These are phyloP conservation scores for Hirtodrosophila histrioides DNA, from an alignment of 2,888 invertebrate species.

Conservation along the genomic window DNA sequence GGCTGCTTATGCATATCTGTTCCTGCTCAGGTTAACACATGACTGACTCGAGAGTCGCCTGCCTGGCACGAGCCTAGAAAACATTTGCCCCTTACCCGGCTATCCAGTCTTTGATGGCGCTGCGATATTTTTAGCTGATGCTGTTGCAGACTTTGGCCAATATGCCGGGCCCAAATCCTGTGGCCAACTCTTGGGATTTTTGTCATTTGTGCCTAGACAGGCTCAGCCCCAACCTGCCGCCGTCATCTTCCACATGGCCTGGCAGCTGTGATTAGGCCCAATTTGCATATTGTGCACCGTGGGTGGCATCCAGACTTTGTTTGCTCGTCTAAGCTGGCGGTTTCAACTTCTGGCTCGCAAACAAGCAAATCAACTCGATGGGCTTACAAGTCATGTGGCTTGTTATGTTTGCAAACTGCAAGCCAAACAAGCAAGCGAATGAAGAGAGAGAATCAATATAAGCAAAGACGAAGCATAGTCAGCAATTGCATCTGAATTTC, in stretches of 20 bases:
- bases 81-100: background rate
- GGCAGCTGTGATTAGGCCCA: conserved; percentile 28
- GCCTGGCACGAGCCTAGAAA: conserved; percentile 22
- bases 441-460: too few relatives aligned
- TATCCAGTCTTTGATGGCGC: background rate
- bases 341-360: too few relatives aligned
- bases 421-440: too few relatives aligned
- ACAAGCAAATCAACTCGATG: too few relatives aligned
- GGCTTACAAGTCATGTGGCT: too few relatives aligned
- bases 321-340: too few relatives aligned
- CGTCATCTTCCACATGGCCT: conserved; percentile 25
- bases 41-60: conserved; percentile 43
- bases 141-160: conserved; percentile 16
- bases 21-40: conserved; percentile 24
- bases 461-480: too few relatives aligned
- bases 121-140: conserved; percentile 47
- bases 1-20: background rate
- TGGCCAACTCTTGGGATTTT: conserved; percentile 28
- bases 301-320: too few relatives aligned
- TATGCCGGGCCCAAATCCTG: conserved; percentile 11
- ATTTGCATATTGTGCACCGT: conserved; percentile 36
- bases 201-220: conserved; percentile 23
- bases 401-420: too few relatives aligned
- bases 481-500: too few relatives aligned
- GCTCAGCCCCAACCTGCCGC: conserved; percentile 5